Base-by-base conservation (phyloP, 1,140 invertebrate genomes). In the Bacillus rossius region DNA sequence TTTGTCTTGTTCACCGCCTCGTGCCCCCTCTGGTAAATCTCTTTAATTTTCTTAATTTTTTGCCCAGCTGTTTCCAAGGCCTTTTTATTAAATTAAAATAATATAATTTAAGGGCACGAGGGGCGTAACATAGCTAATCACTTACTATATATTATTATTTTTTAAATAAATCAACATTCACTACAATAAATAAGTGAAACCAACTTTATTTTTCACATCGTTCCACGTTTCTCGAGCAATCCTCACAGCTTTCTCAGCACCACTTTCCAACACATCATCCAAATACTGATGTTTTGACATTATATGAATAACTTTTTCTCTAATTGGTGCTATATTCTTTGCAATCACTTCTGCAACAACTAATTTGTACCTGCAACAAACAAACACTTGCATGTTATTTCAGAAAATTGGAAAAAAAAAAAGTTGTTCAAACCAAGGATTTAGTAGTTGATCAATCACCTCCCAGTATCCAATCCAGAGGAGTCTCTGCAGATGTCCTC, bases 401-500 rank as follows among this genome's bases (percentile, higher is more conserved):
- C 29, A 17, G 47, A 16, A 20, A 20, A 48, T 25, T 8, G 50
- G 17, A 13, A 60, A 55, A 14, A 13, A 42, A n/a, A 5, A 13
- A 34, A 10, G 22, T 19, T 8, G 4, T 55, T 13, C 42, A 55
- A 19, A 1, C 1, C 16, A 23, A 57, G 25, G 8, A 5, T 4
- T 60, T 14, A 60, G n/a, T 59, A 45, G 14, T 13, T 37, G 57
- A 59, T 60, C 16, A 72, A 75, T 73, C 75, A 84, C 76, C 84
- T 74, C 64, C 80, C 89, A 41, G 93, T 97, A 67, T 89, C 84
- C 14, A 94, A 62, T 13, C 75, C 73, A 60, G 76, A 68, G 19
- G 76, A 79, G 73, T 94, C 84, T 55, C 81, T 72, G 67, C 86
- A 86, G 61, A 94, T 88, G 57, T 87, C 78, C 59, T 89, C 81